These are phyloP conservation scores for Antechinus flavipes DNA, from an alignment of 2,113 vertebrate species.

Conservation along the genomic window DNA sequence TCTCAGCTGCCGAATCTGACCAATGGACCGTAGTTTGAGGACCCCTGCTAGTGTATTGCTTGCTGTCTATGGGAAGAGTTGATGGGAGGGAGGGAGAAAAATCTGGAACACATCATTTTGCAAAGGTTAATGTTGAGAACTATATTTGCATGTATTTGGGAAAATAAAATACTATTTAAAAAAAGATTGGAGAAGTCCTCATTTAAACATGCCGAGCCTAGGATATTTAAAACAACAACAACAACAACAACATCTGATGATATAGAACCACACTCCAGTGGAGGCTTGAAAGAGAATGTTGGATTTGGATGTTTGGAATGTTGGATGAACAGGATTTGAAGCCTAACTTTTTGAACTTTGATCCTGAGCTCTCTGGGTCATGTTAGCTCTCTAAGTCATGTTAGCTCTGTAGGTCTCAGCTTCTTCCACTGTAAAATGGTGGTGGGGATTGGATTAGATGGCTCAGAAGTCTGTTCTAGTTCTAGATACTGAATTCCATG, in stretches of 20 bases:
- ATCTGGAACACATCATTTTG: too few species aligned
- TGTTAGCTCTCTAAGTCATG: not conserved
- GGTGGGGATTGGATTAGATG: not conserved
- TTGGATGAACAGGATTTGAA: not conserved
- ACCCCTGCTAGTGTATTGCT: too few species aligned
- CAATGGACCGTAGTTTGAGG: too few species aligned
- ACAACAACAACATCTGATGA: not conserved
- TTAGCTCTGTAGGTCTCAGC: not conserved
- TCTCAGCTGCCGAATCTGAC: too few species aligned
- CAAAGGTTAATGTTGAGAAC: too few species aligned
- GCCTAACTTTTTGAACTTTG: not conserved
- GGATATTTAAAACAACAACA: not conserved
- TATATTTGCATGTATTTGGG: too few species aligned
- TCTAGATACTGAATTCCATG: not conserved
- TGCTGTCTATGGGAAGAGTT: too few species aligned
- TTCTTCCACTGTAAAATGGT: not conserved
- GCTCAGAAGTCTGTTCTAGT: not conserved
- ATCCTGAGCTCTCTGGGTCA: not conserved
- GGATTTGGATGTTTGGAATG: not conserved
- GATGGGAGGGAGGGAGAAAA: too few species aligned
- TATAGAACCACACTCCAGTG: not conserved
- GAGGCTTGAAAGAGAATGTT: not conserved
- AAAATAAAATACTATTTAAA: too few species aligned
- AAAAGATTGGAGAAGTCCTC: not conserved
- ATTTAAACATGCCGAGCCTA: not conserved